Evolutionary conservation across 1,140 invertebrate genomes (phyloP).

Genomic region (Sinella curviseta): DNA sequence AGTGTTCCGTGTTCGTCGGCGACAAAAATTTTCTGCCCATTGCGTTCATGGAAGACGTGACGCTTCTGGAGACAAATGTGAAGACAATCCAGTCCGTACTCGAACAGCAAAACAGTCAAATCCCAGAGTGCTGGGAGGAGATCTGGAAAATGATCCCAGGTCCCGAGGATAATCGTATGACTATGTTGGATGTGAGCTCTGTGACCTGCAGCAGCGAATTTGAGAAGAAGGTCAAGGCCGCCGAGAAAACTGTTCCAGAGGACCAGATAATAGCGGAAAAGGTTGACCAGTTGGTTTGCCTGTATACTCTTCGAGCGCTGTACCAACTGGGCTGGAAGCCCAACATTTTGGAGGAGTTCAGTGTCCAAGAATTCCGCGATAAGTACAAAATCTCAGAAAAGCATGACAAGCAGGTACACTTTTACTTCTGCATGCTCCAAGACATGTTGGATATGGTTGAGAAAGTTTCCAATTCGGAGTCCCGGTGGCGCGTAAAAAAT

Average conservation of each 20-base stretch:
- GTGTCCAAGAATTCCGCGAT: background rate
- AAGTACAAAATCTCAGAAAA: background rate
- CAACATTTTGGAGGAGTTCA: background rate
- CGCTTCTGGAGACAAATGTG: background rate
- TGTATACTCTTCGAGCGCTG: background rate
- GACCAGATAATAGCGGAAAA: no score
- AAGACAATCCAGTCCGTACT: conserved; percentile 4
- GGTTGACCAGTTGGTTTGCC: background rate
- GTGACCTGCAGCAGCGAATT: background rate
- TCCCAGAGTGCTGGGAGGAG: background rate
- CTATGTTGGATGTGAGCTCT: background rate
- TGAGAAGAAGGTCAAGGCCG: background rate
- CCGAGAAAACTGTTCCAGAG: background rate
- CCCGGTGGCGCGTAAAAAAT: no score
- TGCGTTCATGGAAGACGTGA: background rate
- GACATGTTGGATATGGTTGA: no score
- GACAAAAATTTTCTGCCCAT: background rate
- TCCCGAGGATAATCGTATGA: background rate
- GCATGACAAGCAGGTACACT: background rate
- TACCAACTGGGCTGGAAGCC: background rate
- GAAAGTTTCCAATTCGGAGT: no score
- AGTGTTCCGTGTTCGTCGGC: background rate
- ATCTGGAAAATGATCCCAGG: background rate
- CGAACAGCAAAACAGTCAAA: background rate
- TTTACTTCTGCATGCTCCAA: background rate